These are phyloP conservation scores for Selene dorsalis DNA, from an alignment of 2,797 vertebrate genomes.

Conservation along the genomic window DNA sequence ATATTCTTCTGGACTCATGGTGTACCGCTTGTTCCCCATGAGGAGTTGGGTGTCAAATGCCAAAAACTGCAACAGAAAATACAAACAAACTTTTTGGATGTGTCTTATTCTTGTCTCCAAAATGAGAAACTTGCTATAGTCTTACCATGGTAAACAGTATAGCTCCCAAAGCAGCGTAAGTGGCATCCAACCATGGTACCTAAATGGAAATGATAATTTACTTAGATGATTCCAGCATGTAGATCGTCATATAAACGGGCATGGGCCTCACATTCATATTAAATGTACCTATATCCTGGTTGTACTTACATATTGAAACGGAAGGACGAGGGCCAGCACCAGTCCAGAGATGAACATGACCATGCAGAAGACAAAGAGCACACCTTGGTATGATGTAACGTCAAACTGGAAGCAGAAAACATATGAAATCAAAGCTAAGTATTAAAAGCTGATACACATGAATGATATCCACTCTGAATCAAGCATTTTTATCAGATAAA, in stretches of 20 bases:
- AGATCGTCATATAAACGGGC: not conserved
- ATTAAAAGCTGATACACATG: not conserved
- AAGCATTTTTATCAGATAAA: not conserved
- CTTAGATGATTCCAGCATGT: slow-evolving; percentile 27
- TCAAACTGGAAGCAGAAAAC: slow-evolving; percentile 84
- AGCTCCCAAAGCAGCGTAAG: slow-evolving; percentile 90
- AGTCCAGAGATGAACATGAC: slow-evolving; percentile 91
- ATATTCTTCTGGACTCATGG: slow-evolving; percentile 93
- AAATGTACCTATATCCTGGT: not conserved
- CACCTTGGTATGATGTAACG: slow-evolving; percentile 91
- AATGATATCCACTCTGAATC: not conserved
- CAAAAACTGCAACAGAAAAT: slow-evolving; percentile 88
- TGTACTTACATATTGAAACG: slow-evolving; percentile 90
- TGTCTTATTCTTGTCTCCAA: not conserved
- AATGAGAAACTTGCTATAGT: not conserved
- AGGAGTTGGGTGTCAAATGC: slow-evolving; percentile 95
- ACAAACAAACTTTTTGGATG: not conserved
- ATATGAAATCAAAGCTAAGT: slow-evolving; percentile 12
- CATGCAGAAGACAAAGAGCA: slow-evolving; percentile 90
- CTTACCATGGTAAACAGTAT: slow-evolving; percentile 93
- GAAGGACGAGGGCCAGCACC: slow-evolving; percentile 87
- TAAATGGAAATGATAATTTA: slow-evolving; percentile 55
- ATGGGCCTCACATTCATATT: not conserved
- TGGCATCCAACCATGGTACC: slow-evolving; percentile 91
- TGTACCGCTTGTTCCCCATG: slow-evolving; percentile 91